Base-by-base conservation (phyloP, 2,888 invertebrate genomes). In the Physocephala rufipes region DNA sequence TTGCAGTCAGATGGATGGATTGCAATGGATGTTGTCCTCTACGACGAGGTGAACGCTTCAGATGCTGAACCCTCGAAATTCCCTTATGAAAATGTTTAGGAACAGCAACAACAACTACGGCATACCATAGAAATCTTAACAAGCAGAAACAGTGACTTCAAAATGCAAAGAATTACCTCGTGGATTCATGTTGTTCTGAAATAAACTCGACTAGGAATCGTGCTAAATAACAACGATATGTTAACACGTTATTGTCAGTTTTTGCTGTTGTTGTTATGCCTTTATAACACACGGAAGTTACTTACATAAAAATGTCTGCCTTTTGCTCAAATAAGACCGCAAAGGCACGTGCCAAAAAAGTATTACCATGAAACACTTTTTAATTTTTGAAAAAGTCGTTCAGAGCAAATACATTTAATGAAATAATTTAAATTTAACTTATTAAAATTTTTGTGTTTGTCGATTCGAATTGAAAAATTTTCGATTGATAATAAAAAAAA, bases 171-270 rank as follows among this genome's bases (percentile, higher is more conserved):
- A 5, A 28, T 28, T 15, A 58, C 58, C 9, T 28, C n/a, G n/a
- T n/a, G n/a, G n/a, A n/a, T n/a, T 5, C 58, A 58, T n/a, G 28
- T 58, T 58, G 26, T 58, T 58, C 15, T 26, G n/a, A n/a, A n/a
- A n/a, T n/a, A n/a, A n/a, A n/a, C n/a, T n/a, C n/a, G n/a, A n/a
- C n/a, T n/a, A n/a, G n/a, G n/a, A n/a, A n/a, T n/a, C n/a, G n/a
- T n/a, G n/a, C n/a, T n/a, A n/a, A n/a, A n/a, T n/a, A 21, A 21
- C 26, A 58, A 58, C 24, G 28, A 58, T 58, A 58, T 58, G 58
- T 58, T 58, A 58, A 58, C 58, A 58, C 26, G 58, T 26, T 28
- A 26, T n/a, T n/a, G n/a, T n/a, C n/a, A n/a, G 36, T 36, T 36
- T 4, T 36, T 36, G 36, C 9, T 36, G 36, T 36, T 36, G 36